Percentiles rank a stretch among this genome's conserved stretches.
phyloP scores from a whole-genome alignment of 2,797 vertebrate genomes.

The Alauda arvensis region DNA sequence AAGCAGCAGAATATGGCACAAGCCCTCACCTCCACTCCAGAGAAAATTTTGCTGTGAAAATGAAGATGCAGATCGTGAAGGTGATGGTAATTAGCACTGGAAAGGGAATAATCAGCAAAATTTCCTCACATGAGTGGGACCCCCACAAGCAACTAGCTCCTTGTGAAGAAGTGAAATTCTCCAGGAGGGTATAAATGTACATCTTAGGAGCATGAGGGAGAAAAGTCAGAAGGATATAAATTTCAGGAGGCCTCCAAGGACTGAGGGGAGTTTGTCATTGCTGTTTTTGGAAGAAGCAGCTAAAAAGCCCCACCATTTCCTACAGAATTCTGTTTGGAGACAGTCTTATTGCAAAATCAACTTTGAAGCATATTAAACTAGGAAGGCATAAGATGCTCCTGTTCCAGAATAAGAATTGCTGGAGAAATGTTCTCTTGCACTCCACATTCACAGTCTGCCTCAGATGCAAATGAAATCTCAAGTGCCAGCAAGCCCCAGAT shows the following conservation, averaged over 20 bases:
- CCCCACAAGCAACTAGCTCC: not conserved
- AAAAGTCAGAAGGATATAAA: not conserved
- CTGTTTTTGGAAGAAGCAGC: not conserved
- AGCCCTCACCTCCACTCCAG: not conserved
- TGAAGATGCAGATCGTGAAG: not conserved
- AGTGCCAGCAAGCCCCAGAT: constrained; percentile 14
- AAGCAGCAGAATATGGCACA: not conserved
- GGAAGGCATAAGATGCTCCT: not conserved
- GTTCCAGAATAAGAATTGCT: constrained; percentile 12
- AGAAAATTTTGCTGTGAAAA: not conserved
- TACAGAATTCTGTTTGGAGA: constrained; percentile 27
- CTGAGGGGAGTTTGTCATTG: not conserved
- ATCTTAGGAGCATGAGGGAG: not conserved
- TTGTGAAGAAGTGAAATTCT: not conserved
- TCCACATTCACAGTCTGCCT: constrained; percentile 16
- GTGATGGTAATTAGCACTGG: not conserved
- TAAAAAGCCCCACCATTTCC: not conserved
- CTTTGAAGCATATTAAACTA: constrained; percentile 29
- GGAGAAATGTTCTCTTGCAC: not conserved
- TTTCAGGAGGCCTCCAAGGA: not conserved
- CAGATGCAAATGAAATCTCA: constrained; percentile 39
- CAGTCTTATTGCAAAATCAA: not conserved
- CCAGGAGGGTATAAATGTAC: not conserved
- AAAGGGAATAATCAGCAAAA: not conserved
- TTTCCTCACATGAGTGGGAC: not conserved